Base-by-base conservation (phyloP, 2,113 vertebrate species). In the Nanorana parkeri region DNA sequence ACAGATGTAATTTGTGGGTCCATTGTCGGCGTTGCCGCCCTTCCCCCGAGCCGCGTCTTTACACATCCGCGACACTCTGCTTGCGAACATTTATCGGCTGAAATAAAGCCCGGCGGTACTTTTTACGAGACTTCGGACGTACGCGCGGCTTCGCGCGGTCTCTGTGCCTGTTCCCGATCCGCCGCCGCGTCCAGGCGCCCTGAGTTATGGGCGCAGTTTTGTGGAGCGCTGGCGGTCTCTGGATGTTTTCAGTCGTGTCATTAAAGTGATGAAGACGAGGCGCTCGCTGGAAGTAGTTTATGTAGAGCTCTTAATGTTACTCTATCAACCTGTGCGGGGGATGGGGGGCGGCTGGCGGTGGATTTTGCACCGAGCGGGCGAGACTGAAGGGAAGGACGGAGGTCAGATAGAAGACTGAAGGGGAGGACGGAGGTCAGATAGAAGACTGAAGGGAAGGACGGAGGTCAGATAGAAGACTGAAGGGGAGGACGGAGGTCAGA, bases 201-300 rank as follows among this genome's bases (percentile, higher is more conserved):
- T 71, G 68, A 71, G 19, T 71, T 71, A 71, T 28, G 23, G 68
- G 7, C 47, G 24, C 68, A 71, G 68, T 71, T 71, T 71, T 71
- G 68, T 71, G 1, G 41, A 71, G 68, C 20, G 68, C 21, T 52
- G 41, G 5, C 3, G 16, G 68, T 71, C 41, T 54, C 68, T 52
- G 68, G 68, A 69, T 69, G 68, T 69, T 69, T 52, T 69, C 68
- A 20, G 23, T 55, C 21, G 68, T 71, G 68, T 71, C 68, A 71
- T 71, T 54, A 71, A 52, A 71, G 68, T 71, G 68, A 71, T 71
- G 55, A 17, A 71, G 54, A 54, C 23, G 47, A 17, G 21, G 52
- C 51, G 47, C 54, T 10, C 54, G 10, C 3, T 16, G 24, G 36
- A 51, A 68, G 36, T 15, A 21, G 20, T 68, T 68, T 68, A 68